phyloP scores from a whole-genome alignment of 2,888 invertebrate genomes.

The Proisotoma minuta region DNA sequence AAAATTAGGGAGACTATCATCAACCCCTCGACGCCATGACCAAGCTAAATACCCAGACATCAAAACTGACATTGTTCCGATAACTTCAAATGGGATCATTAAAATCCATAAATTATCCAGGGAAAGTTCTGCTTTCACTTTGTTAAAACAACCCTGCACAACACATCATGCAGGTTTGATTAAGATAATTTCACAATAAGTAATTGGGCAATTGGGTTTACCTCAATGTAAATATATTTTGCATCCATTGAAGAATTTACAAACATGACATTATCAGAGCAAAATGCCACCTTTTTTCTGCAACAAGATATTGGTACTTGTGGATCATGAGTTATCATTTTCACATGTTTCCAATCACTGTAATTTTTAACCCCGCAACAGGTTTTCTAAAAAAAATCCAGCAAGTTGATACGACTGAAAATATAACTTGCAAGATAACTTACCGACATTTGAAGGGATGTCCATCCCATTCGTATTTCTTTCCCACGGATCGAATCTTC shows the following conservation, averaged over 20 bases:
- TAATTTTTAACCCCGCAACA: constrained; percentile 3
- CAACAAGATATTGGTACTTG: background rate
- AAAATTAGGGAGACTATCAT: no score
- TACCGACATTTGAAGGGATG: background rate
- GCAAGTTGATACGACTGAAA: no score
- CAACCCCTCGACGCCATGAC: background rate
- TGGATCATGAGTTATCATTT: background rate
- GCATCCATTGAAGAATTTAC: background rate
- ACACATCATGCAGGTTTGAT: no score
- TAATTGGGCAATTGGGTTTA: background rate
- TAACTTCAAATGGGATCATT: background rate
- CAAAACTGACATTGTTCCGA: background rate
- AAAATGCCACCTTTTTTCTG: background rate
- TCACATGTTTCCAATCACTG: background rate
- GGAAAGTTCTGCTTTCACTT: background rate
- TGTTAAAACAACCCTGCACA: background rate
- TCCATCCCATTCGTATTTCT: background rate
- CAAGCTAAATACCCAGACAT: background rate
- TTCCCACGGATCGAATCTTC: background rate
- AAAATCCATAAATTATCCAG: background rate
- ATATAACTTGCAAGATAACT: background rate
- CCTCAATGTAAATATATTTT: background rate
- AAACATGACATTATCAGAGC: constrained; percentile 2
- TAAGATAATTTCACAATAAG: background rate
- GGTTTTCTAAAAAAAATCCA: background rate